Base-by-base conservation (phyloP, 2,113 vertebrate genomes). In the Amblyopsis rosae region DNA sequence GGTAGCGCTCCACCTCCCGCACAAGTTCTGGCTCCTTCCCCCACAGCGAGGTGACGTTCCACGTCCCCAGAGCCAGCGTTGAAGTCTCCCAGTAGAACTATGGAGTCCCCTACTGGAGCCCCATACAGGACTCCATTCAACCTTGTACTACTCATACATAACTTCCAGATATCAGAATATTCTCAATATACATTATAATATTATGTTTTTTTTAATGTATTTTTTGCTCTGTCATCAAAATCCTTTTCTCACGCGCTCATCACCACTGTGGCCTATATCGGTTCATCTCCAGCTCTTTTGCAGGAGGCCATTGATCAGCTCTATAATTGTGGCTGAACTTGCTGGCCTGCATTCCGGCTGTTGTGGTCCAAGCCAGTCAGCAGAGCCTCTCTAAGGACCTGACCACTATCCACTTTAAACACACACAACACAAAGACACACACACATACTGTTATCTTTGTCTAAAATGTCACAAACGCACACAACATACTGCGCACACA, bases 281-380 rank as follows among this genome's bases (percentile, higher is more conserved):
- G 26, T 51, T 63, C 65, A 15, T 51, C 6, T 15, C 49, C 9
- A 51, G 57, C 75, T 72, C 64, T 67, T 67, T 56, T 16, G 17
- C 3, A 46, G 67, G 63, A 80, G 78, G 48, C 64, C 56, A 11
- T 9, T 8, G 54, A 19, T 67, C 26, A 76, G 71, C n/a, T 65
- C 81, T 87, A 62, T 87, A 85, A 87, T 88, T 81, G 82, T 83
- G 82, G 81, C 65, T n/a, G 59, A 51, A 73, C 70, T 79, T 77
- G 58, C 81, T 83, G 81, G 84, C 82, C 65, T 67, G 70, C 64
- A 49, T 61, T 63, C 13, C 0, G 9, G 1, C 77, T 65, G 62
- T 66, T 86, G 74, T 70, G 74, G 79, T 82, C 57, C 60, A 64
- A 35, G 59, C 16, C 68, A 60, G 73, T 26, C 26, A 26, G 26